phyloP scores from a whole-genome alignment of 2,113 vertebrate genomes.

The Strigops habroptila region DNA sequence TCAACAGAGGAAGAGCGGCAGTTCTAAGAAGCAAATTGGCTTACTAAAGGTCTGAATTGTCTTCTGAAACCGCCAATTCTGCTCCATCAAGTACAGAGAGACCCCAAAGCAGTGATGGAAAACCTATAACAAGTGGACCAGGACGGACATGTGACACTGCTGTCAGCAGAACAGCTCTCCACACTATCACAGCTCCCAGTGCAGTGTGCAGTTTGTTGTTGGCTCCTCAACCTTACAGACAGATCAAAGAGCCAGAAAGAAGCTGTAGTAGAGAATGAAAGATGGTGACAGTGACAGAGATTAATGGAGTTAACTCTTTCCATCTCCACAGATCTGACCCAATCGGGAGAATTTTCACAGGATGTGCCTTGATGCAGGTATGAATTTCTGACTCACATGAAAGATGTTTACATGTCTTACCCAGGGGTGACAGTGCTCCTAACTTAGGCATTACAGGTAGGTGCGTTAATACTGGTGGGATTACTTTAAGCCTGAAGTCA shows the following conservation, averaged over 20 bases:
- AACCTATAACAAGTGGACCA: not conserved
- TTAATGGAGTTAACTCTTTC: not conserved
- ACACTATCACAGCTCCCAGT: not conserved
- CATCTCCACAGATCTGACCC: not conserved
- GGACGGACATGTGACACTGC: not conserved
- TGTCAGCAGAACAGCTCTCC: not conserved
- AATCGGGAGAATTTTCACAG: not conserved
- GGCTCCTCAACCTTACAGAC: not conserved
- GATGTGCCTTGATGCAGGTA: not conserved
- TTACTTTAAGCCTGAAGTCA: not conserved
- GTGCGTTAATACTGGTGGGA: not conserved
- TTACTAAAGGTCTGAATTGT: not conserved
- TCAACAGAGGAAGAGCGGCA: not conserved
- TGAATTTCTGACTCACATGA: not conserved
- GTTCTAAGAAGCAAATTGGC: not conserved
- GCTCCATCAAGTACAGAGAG: not conserved
- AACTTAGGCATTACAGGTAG: not conserved
- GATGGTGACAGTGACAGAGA: not conserved
- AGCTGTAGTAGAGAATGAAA: not conserved
- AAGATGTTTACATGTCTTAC: not conserved
- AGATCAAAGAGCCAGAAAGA: not conserved
- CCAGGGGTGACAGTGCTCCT: not conserved
- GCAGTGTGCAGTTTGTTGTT: not conserved
- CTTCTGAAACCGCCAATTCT: not conserved
- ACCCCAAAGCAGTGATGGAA: not conserved